phyloP scores from a whole-genome alignment of 92 coral and sea anemone species.

The Metridium senile region DNA sequence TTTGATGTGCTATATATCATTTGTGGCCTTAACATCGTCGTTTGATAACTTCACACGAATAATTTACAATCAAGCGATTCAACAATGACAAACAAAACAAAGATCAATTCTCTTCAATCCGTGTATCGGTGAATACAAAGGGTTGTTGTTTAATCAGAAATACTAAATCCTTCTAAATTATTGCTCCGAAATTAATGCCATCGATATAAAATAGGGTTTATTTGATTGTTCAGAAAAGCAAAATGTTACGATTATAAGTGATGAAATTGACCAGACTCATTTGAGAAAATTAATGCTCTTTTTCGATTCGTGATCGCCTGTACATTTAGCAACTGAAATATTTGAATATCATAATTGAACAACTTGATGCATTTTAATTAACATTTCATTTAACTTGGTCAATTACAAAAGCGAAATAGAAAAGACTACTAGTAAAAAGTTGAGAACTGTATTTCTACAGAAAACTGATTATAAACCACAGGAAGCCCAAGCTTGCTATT shows the following conservation, averaged over 20 bases:
- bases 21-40: not conserved
- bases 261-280: not conserved
- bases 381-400: not conserved
- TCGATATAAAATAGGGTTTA: not conserved
- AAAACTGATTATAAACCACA: not conserved
- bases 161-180: not conserved
- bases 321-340: no score
- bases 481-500: not conserved
- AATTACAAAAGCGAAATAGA: not conserved
- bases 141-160: not conserved
- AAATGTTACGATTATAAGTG: not conserved
- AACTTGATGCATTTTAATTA: no score
- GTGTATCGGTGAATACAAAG: not conserved
- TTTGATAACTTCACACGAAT: no score
- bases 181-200: not conserved
- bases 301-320: no score
- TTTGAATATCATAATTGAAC: no score
- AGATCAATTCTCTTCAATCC: slow-evolving; percentile 1
- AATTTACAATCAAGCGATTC: not conserved
- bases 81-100: not conserved
- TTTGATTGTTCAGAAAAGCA: not conserved
- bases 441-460: no score
- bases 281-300: no score
- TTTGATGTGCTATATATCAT: not conserved
- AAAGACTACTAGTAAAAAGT: no score